Evolutionary conservation across 2,113 vertebrate species (phyloP).

Genomic region (Opisthocomus hoazin): DNA sequence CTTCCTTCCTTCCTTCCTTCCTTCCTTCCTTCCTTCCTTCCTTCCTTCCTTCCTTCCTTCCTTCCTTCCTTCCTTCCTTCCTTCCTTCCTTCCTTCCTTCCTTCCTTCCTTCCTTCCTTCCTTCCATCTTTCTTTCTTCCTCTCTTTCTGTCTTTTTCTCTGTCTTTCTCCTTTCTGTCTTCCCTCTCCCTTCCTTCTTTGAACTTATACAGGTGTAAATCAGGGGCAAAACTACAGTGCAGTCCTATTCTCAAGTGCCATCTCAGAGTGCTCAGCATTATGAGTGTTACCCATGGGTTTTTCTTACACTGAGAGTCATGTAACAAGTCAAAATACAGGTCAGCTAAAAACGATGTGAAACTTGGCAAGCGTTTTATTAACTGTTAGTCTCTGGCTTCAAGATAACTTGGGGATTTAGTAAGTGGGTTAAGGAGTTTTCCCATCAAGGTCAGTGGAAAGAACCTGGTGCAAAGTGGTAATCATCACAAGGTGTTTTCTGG

Average conservation of each 20-base stretch:
- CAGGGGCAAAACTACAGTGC: neutral
- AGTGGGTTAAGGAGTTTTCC: constrained; percentile 34
- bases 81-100: accelerated
- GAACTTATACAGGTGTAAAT: neutral
- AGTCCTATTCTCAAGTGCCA: neutral
- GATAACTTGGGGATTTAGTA: constrained; percentile 11
- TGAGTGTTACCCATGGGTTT: neutral
- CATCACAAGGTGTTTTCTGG: neutral
- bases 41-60: too few relatives aligned
- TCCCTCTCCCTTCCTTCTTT: accelerated
- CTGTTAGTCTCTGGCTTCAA: neutral
- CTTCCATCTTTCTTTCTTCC: too few relatives aligned
- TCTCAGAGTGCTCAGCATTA: neutral
- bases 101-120: neutral
- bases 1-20: too few relatives aligned
- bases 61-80: accelerated
- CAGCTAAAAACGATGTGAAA: constrained; percentile 5
- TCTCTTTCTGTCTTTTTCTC: too few relatives aligned
- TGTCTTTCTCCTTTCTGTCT: neutral
- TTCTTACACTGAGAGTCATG: neutral
- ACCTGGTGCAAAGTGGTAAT: constrained; percentile 14
- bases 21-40: too few relatives aligned
- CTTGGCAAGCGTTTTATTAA: neutral
- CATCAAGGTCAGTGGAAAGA: constrained; percentile 8
- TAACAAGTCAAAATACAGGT: constrained; percentile 40